A percentile compares a stretch with the other conserved stretches of the same genome.
phyloP scores from a whole-genome alignment of 2,888 invertebrate species.

The Seira ritae region DNA sequence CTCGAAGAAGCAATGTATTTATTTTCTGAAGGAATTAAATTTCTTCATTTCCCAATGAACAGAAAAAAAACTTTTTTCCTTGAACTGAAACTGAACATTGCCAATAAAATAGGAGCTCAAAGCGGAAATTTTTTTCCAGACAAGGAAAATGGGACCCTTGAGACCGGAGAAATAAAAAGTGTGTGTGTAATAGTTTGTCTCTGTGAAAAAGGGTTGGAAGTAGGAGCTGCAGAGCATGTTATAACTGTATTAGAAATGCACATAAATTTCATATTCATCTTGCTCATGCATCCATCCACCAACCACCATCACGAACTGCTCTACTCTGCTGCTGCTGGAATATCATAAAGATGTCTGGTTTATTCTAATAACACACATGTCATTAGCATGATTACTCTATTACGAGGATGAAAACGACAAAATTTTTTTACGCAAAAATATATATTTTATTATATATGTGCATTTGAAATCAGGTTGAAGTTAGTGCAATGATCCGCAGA shows the following conservation, averaged over 20 bases:
- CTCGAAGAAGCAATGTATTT: neutral
- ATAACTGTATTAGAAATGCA: neutral
- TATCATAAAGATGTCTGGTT: too few species aligned
- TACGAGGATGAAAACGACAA: neutral
- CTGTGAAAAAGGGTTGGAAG: neutral
- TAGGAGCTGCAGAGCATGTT: neutral
- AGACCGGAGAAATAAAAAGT: constrained; percentile 24
- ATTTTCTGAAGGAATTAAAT: neutral
- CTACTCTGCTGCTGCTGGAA: neutral
- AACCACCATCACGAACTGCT: neutral
- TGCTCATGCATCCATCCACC: neutral
- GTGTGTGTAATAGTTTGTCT: constrained; percentile 19
- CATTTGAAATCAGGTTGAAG: neutral
- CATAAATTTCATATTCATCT: neutral
- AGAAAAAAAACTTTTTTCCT: neutral
- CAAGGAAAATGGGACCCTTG: constrained; percentile 57
- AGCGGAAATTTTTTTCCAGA: constrained; percentile 24
- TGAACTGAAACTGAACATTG: neutral
- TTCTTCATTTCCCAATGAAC: constrained; percentile 8
- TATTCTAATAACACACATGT: too few species aligned
- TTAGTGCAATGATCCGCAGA: neutral
- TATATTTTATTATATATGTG: neutral
- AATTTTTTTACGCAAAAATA: neutral
- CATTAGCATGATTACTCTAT: neutral
- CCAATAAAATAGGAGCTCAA: constrained; percentile 7